Conservation (phyloP, 2,888 invertebrate species). For the Patella depressa region DNA sequence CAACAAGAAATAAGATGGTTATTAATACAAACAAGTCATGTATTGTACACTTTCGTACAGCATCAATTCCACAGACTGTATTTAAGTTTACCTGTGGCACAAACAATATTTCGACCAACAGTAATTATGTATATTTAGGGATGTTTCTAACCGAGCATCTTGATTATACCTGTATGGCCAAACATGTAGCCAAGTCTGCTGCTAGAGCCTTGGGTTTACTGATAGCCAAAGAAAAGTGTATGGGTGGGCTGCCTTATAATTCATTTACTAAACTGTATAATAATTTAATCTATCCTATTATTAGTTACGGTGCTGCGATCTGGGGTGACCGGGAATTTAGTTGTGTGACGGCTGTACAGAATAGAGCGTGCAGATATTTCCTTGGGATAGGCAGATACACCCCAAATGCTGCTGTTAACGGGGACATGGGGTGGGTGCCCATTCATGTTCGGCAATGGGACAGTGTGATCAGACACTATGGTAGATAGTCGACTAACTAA, state of each 20-base stretch:
- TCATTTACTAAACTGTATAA: constrained; percentile 25
- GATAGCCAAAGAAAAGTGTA: neutral
- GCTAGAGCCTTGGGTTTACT: constrained; percentile 15
- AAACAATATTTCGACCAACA: constrained; percentile 12
- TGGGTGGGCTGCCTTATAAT: constrained; percentile 24
- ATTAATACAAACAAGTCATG: constrained; percentile 37
- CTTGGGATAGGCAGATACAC: constrained; percentile 24
- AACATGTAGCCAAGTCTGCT: constrained; percentile 14
- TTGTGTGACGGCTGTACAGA: constrained; percentile 19
- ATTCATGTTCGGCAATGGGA: constrained; percentile 11
- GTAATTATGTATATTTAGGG: constrained; percentile 30
- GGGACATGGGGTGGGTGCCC: constrained; percentile 14
- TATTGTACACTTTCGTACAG: constrained; percentile 35
- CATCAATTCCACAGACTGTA: constrained; percentile 7
- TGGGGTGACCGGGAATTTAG: constrained; percentile 21
- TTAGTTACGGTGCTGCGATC: constrained; percentile 19
- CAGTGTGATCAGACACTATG: neutral
- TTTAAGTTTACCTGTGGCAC: constrained; percentile 30
- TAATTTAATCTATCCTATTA: constrained; percentile 17
- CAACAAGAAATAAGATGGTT: constrained; percentile 26
- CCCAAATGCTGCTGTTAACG: constrained; percentile 17
- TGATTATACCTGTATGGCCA: constrained; percentile 20
- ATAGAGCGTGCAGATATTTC: constrained; percentile 19
- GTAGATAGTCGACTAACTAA: neutral
- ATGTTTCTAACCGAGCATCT: constrained; percentile 13